Conservation (phyloP, 2,888 invertebrate genomes). For the Aphodius sticticus region DNA sequence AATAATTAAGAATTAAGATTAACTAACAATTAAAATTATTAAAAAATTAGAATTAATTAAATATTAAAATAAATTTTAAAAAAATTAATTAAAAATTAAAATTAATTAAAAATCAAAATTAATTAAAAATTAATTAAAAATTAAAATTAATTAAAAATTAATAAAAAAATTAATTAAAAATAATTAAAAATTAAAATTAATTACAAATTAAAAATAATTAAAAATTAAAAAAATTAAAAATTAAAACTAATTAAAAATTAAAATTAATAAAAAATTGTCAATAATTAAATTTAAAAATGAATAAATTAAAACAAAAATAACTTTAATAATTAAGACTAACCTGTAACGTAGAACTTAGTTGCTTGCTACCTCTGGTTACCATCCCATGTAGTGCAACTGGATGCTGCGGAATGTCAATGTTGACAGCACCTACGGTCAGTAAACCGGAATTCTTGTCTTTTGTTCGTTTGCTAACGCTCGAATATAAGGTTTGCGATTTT, state of each 20-base stretch:
- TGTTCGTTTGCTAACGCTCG: conserved; percentile 78
- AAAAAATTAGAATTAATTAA: conserved; percentile 5
- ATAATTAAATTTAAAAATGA: not conserved
- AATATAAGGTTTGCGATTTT: conserved; percentile 91
- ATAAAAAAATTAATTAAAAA: too few relatives aligned
- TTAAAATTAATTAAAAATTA: not conserved
- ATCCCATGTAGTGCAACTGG: conserved; percentile 98
- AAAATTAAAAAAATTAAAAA: not conserved
- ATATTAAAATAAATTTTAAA: not conserved
- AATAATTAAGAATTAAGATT: not conserved
- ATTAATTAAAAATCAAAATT: not conserved
- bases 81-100: not conserved
- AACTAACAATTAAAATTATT: not conserved
- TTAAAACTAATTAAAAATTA: not conserved
- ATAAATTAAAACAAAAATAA: conserved; percentile 6
- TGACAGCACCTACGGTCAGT: conserved; percentile 86
- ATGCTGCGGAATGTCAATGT: conserved; percentile 97
- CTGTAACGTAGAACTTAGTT: conserved; percentile 91
- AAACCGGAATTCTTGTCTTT: conserved; percentile 84
- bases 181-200: not conserved
- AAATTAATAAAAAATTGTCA: not conserved
- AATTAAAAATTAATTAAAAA: not conserved
- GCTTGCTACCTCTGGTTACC: conserved; percentile 94
- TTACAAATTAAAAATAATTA: not conserved
- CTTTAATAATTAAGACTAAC: conserved; percentile 56